These are phyloP conservation scores for Planiliza haematocheilus DNA, from an alignment of 2,113 vertebrate species.

Conservation along the genomic window DNA sequence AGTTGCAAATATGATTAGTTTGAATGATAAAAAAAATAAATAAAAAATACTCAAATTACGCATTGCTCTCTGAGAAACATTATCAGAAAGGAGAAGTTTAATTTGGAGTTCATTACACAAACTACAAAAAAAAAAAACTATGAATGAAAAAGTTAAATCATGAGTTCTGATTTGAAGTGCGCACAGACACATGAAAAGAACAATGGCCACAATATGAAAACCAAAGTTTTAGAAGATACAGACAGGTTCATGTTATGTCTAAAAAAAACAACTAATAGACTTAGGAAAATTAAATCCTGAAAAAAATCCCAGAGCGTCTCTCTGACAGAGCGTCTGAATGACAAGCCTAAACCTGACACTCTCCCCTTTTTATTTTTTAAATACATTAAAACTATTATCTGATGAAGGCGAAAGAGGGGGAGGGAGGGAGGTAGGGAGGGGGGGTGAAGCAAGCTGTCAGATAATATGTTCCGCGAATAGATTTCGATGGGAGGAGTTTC, in stretches of 20 bases:
- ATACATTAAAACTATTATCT: slow-evolving; percentile 24
- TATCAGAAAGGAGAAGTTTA: no score
- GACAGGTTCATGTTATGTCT: not conserved
- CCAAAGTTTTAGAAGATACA: not conserved
- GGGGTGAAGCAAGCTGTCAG: slow-evolving; percentile 56
- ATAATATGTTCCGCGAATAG: slow-evolving; percentile 77
- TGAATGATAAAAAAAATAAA: not conserved
- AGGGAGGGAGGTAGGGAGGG: not conserved
- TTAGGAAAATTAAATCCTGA: not conserved
- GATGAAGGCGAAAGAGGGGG: slow-evolving; percentile 46
- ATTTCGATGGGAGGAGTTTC: slow-evolving; percentile 83
- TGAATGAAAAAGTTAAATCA: not conserved
- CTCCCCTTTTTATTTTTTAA: not conserved
- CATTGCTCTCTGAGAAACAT: no score
- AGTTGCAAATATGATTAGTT: not conserved
- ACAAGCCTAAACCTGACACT: not conserved
- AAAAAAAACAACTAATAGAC: not conserved
- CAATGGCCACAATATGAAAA: not conserved
- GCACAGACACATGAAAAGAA: no score
- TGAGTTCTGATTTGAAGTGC: not conserved
- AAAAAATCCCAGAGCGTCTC: no score
- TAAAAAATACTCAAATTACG: no score
- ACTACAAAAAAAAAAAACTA: not conserved
- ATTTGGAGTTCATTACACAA: no score
- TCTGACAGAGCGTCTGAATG: not conserved